Evolutionary conservation across 2,113 vertebrate species (phyloP).

Genomic region (Natator depressus): DNA sequence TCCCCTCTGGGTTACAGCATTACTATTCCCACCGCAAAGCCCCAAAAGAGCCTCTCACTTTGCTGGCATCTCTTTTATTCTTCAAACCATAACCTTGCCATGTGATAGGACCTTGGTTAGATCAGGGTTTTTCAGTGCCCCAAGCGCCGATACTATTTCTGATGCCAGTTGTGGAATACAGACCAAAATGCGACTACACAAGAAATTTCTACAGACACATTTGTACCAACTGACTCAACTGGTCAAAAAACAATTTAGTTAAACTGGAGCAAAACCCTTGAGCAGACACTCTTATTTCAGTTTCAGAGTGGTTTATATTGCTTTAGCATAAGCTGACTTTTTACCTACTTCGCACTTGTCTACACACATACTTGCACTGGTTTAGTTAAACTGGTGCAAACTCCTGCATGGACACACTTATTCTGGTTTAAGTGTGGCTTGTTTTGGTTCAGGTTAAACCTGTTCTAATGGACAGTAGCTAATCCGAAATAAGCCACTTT

Average conservation of each 20-base stretch:
- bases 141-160: slow-evolving; percentile 4
- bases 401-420: neutral
- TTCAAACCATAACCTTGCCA: neutral
- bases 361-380: neutral
- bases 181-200: neutral
- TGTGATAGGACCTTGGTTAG: neutral
- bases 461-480: neutral
- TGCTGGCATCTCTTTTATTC: neutral
- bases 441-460: neutral
- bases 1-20: neutral
- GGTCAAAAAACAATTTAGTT: neutral
- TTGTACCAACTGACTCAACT: neutral
- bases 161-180: neutral
- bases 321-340: neutral
- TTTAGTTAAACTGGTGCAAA: neutral
- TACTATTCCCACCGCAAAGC: neutral
- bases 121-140: neutral
- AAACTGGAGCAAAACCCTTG: neutral
- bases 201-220: neutral
- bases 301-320: neutral
- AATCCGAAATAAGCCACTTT: neutral
- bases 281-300: neutral
- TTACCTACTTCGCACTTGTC: neutral
- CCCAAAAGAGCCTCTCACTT: neutral
- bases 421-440: neutral